A percentile compares a stretch with the other conserved stretches of the same genome.
These are phyloP conservation scores for Tympanoctomys barrerae DNA, from an alignment of 2,797 vertebrate genomes.

Conservation along the genomic window DNA sequence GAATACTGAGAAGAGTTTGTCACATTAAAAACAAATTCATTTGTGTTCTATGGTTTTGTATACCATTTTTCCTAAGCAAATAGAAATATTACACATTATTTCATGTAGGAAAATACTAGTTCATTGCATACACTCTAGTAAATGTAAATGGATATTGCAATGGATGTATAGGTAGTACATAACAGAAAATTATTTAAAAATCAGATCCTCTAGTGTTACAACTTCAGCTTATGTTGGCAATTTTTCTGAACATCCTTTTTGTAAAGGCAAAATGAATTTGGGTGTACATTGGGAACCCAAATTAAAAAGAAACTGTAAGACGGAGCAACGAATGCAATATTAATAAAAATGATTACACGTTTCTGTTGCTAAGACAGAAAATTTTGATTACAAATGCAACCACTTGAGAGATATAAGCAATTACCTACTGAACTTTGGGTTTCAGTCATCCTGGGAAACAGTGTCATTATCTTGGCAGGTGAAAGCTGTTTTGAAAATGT, in stretches of 20 bases:
- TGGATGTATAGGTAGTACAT: slow-evolving; percentile 20
- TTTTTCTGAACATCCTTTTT: slow-evolving; percentile 3
- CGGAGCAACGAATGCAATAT: slow-evolving; percentile 27
- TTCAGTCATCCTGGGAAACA: slow-evolving; percentile 41
- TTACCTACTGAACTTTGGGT: slow-evolving; percentile 46
- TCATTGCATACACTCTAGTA: slow-evolving; percentile 32
- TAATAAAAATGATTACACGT: slow-evolving; percentile 24
- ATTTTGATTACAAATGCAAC: slow-evolving; percentile 22
- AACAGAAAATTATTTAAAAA: slow-evolving; percentile 68
- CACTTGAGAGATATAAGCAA: slow-evolving; percentile 62
- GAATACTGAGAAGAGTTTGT: slow-evolving; percentile 68
- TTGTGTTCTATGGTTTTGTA: slow-evolving; percentile 17
- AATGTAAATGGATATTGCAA: neutral
- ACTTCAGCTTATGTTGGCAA: slow-evolving; percentile 31
- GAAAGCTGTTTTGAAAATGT: slow-evolving; percentile 38
- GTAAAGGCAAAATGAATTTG: slow-evolving; percentile 65
- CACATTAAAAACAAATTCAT: slow-evolving; percentile 58
- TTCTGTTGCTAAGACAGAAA: slow-evolving; percentile 51
- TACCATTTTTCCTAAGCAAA: slow-evolving; percentile 49
- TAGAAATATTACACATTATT: slow-evolving; percentile 68
- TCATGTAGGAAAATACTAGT: slow-evolving; percentile 68
- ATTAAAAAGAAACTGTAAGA: neutral
- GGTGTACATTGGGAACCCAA: slow-evolving; percentile 39
- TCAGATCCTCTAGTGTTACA: slow-evolving; percentile 3
- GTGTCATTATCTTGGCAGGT: slow-evolving; percentile 44